These are phyloP conservation scores for Guaruba guarouba DNA, from an alignment of 2,113 vertebrate species.

Conservation along the genomic window DNA sequence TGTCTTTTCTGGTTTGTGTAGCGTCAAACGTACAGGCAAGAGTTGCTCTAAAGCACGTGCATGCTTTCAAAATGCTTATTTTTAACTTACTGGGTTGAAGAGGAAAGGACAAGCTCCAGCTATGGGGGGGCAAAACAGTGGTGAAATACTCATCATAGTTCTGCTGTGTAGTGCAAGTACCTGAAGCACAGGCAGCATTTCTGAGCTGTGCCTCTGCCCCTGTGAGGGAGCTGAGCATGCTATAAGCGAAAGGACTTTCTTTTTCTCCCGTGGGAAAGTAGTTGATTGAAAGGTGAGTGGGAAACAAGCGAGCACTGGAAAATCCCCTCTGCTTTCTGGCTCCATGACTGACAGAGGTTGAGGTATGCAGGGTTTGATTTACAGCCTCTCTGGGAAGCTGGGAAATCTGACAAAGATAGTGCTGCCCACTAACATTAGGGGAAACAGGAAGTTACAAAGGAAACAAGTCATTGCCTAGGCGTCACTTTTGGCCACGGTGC, in stretches of 20 bases:
- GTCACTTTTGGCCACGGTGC: not conserved
- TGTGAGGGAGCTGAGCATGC: not conserved
- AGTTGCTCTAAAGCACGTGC: not conserved
- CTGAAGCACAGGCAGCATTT: not conserved
- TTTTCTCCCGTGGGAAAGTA: not conserved
- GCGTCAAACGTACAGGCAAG: accelerated
- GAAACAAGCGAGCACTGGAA: not conserved
- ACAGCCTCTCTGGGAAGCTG: not conserved
- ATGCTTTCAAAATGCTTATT: not conserved
- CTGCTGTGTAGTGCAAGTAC: not conserved
- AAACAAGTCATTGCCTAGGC: slow-evolving; percentile 60
- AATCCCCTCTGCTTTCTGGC: not conserved
- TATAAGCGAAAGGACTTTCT: not conserved
- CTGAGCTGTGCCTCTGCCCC: not conserved
- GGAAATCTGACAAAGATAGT: slow-evolving; percentile 34
- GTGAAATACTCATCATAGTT: not conserved
- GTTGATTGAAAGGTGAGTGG: not conserved
- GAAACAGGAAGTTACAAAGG: slow-evolving; percentile 67
- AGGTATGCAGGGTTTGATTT: not conserved
- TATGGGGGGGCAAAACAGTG: not conserved
- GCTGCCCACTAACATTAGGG: slow-evolving; percentile 4
- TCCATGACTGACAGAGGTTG: not conserved
- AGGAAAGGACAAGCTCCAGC: not conserved
- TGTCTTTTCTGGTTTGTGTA: not conserved
- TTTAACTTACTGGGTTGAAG: not conserved